These are phyloP conservation scores for Brienomyrus longianalis DNA, from an alignment of 2,113 vertebrate species.

Conservation along the genomic window DNA sequence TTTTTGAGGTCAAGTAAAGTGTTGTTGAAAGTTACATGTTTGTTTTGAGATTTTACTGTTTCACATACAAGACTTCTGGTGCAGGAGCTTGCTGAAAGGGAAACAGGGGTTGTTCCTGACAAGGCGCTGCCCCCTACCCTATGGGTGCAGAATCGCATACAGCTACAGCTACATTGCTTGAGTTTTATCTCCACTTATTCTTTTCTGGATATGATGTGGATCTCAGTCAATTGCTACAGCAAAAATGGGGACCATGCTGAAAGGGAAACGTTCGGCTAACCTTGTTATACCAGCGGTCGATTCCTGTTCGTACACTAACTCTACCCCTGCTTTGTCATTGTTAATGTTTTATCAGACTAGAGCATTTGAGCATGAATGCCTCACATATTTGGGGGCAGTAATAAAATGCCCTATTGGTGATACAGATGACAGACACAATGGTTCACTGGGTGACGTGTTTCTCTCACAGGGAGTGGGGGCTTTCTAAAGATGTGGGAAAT, in stretches of 20 bases:
- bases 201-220: not conserved
- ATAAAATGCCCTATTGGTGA: not conserved
- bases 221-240: not conserved
- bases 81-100: not conserved
- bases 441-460: not conserved
- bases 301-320: not conserved
- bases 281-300: not conserved
- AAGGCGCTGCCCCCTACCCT: not conserved
- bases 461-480: not conserved
- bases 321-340: not conserved
- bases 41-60: not conserved
- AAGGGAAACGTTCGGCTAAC: not conserved
- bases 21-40: not conserved
- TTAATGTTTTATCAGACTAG: not conserved
- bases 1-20: not conserved
- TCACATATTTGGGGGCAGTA: not conserved
- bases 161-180: not conserved
- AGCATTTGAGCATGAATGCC: not conserved
- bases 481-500: not conserved
- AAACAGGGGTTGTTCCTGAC: not conserved
- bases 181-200: not conserved
- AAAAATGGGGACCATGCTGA: not conserved
- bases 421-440: not conserved
- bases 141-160: not conserved
- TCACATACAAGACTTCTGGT: not conserved